Percentiles rank a stretch among this genome's conserved stretches.
phyloP scores from a whole-genome alignment of 2,113 vertebrate species.

The Donacobius atricapilla region DNA sequence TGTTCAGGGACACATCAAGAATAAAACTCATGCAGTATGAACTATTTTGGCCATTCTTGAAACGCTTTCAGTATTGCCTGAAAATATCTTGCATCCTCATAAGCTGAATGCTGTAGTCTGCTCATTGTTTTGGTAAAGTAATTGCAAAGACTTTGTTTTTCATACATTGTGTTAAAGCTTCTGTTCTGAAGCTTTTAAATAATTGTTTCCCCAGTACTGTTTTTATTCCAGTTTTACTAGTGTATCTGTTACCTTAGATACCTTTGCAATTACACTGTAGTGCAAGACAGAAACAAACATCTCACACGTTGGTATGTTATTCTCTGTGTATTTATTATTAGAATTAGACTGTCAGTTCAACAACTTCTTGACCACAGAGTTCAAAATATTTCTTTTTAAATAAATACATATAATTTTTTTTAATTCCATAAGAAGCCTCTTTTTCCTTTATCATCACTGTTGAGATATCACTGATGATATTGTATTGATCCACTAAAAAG shows the following conservation, averaged over 20 bases:
- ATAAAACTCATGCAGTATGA: not conserved
- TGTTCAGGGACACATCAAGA: not conserved
- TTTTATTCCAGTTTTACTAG: not conserved
- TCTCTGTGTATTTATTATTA: not conserved
- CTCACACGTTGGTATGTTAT: not conserved
- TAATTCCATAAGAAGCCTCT: not conserved
- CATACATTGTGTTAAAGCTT: not conserved
- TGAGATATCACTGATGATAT: slow-evolving; percentile 11
- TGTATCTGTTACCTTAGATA: not conserved
- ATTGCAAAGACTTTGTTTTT: not conserved
- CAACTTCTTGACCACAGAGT: not conserved
- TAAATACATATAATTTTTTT: not conserved
- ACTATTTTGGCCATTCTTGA: not conserved
- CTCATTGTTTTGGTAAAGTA: not conserved
- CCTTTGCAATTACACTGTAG: not conserved
- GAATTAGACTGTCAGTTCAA: not conserved
- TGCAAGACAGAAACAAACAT: not conserved
- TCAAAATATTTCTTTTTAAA: not conserved
- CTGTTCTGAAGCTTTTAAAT: not conserved
- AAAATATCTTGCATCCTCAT: not conserved
- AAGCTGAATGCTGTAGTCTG: not conserved
- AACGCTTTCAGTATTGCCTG: not conserved
- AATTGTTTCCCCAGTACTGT: not conserved
- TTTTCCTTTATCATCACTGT: not conserved
- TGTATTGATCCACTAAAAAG: slow-evolving; percentile 57